phyloP scores from a whole-genome alignment of 2,797 vertebrate species.

The Malacoraja senta region DNA sequence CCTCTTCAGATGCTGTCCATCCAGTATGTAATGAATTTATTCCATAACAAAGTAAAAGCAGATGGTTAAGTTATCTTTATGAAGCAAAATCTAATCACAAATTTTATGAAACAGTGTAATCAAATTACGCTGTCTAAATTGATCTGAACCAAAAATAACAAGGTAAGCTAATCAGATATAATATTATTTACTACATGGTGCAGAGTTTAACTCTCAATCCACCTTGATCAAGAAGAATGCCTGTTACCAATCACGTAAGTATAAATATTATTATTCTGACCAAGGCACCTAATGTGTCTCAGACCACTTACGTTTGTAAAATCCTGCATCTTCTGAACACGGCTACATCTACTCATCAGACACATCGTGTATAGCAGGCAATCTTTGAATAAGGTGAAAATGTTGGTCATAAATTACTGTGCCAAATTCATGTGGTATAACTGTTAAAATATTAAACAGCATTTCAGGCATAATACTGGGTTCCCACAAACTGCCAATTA shows the following conservation, averaged over 20 bases:
- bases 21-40: background rate
- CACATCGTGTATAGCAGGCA: background rate
- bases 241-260: background rate
- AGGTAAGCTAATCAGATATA: background rate
- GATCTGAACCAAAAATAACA: background rate
- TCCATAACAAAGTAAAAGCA: background rate
- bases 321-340: background rate
- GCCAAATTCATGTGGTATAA: conserved; percentile 2
- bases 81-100: background rate
- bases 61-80: background rate
- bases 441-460: background rate
- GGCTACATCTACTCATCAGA: background rate
- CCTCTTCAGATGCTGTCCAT: background rate
- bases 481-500: background rate
- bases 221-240: background rate
- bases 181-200: background rate
- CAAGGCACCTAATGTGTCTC: background rate
- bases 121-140: background rate
- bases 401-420: background rate
- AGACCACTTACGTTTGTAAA: background rate
- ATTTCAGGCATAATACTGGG: background rate
- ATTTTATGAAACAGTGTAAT: background rate
- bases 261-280: conserved; percentile 19
- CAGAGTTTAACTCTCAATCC: background rate
- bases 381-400: background rate